phyloP scores from a whole-genome alignment of 2,797 vertebrate genomes.

The Bovichtus variegatus region DNA sequence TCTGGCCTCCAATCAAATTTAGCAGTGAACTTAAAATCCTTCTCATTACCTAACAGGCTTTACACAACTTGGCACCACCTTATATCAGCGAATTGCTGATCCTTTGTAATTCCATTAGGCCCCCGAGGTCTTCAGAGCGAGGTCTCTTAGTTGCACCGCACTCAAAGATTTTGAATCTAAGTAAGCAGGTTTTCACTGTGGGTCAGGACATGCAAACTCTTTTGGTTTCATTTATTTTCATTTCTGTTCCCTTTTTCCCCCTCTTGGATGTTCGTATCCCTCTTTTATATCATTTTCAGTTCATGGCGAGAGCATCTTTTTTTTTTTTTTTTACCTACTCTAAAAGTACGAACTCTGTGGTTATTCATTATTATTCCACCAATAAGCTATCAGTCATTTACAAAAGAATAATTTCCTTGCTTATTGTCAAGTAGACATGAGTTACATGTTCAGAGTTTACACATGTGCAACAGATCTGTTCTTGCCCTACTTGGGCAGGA shows the following conservation, averaged over 20 bases:
- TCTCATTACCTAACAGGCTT: constrained; percentile 44
- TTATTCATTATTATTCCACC: not conserved
- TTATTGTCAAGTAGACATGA: constrained; percentile 26
- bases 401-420: not conserved
- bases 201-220: constrained; percentile 1
- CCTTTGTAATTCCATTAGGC: constrained; percentile 32
- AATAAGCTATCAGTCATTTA: constrained; percentile 10
- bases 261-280: not conserved
- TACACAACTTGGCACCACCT: constrained; percentile 37
- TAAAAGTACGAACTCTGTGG: not conserved
- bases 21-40: constrained; percentile 23
- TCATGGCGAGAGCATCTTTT: not conserved
- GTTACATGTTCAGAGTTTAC: constrained; percentile 32
- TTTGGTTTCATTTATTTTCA: not conserved
- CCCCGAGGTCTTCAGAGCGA: constrained; percentile 9
- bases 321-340: not conserved
- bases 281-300: not conserved
- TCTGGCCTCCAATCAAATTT: constrained; percentile 29
- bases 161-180: constrained; percentile 18
- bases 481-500: constrained; percentile 43
- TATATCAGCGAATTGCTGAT: constrained; percentile 36
- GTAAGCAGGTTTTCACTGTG: not conserved
- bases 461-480: constrained; percentile 66
- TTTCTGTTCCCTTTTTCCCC: not conserved
- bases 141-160: constrained; percentile 3